Percentiles rank a stretch among this genome's conserved stretches.
phyloP scores from a whole-genome alignment of 2,888 invertebrate genomes.

The Anticlea derivata region DNA sequence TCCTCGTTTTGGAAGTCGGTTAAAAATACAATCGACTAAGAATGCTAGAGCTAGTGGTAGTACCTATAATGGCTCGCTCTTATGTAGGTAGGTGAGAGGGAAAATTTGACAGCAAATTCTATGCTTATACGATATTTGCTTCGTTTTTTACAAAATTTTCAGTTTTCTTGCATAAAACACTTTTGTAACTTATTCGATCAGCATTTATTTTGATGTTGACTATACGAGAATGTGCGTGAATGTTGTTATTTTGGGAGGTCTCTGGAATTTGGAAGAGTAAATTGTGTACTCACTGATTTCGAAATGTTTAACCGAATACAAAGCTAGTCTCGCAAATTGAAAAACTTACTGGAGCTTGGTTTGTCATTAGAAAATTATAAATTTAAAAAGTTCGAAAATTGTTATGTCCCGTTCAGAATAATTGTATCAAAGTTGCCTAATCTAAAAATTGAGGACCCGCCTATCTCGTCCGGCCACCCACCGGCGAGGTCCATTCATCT shows the following conservation, averaged over 20 bases:
- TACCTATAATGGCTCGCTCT: no score
- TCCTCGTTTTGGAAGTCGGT: no score
- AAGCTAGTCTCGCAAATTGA: slow-evolving; percentile 33
- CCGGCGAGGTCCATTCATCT: slow-evolving; percentile 72
- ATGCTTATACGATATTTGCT: no score
- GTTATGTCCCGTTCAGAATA: slow-evolving; percentile 56
- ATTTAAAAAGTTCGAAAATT: slow-evolving; percentile 46
- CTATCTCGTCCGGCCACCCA: slow-evolving; percentile 61
- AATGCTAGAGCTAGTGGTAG: no score
- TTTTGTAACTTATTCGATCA: no score
- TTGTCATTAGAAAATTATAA: slow-evolving; percentile 41
- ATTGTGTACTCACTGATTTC: neutral
- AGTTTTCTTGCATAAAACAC: no score
- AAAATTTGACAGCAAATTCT: no score
- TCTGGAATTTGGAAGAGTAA: slow-evolving; percentile 5
- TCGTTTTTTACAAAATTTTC: no score
- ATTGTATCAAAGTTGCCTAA: slow-evolving; percentile 68
- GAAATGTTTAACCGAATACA: slow-evolving; percentile 22
- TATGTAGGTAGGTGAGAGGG: no score
- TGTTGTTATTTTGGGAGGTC: slow-evolving; percentile 6
- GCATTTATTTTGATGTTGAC: no score
- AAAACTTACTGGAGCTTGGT: slow-evolving; percentile 34
- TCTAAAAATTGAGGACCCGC: slow-evolving; percentile 65
- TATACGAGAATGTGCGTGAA: slow-evolving; percentile 3
- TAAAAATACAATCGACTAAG: no score